Percentiles rank a stretch among this genome's conserved stretches.
Conservation (phyloP, 1,140 invertebrate genomes). For the Coelopa frigida region DNA sequence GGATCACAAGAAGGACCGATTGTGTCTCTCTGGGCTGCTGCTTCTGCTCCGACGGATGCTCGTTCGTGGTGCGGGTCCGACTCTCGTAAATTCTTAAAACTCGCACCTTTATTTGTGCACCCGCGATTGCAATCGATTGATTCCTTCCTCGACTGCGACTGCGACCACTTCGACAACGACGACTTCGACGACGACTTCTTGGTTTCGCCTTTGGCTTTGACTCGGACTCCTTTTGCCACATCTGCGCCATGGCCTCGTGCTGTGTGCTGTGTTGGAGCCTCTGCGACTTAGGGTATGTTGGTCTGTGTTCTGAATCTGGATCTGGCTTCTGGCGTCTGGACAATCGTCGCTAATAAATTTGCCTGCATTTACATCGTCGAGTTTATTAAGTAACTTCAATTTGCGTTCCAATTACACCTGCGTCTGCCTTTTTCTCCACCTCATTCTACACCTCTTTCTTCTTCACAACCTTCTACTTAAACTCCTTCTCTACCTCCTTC, state of each 20-base stretch:
- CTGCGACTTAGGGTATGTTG: too few species aligned
- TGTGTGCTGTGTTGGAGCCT: too few species aligned
- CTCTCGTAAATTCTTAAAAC: conserved; percentile 43
- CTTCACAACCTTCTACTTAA: neutral
- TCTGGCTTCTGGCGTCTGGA: too few species aligned
- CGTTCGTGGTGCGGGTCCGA: neutral
- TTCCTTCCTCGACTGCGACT: conserved; percentile 14
- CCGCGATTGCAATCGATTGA: conserved; percentile 20
- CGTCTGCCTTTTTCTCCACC: conserved; percentile 28
- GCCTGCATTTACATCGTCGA: conserved; percentile 44
- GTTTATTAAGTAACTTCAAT: conserved; percentile 46
- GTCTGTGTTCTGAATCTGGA: too few species aligned
- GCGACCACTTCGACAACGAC: too few species aligned
- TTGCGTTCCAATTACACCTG: conserved; percentile 40
- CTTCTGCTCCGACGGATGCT: conserved; percentile 10
- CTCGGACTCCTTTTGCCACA: too few species aligned
- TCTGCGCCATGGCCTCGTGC: too few species aligned
- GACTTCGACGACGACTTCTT: too few species aligned
- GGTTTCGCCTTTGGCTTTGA: too few species aligned
- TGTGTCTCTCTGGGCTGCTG: conserved; percentile 8
- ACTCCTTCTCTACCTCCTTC: neutral
- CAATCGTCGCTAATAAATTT: too few species aligned
- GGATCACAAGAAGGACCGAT: too few species aligned
- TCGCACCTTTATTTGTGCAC: conserved; percentile 43
- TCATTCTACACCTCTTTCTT: neutral